Conservation (phyloP, 2,113 vertebrate species). For the Xiphophorus maculatus region DNA sequence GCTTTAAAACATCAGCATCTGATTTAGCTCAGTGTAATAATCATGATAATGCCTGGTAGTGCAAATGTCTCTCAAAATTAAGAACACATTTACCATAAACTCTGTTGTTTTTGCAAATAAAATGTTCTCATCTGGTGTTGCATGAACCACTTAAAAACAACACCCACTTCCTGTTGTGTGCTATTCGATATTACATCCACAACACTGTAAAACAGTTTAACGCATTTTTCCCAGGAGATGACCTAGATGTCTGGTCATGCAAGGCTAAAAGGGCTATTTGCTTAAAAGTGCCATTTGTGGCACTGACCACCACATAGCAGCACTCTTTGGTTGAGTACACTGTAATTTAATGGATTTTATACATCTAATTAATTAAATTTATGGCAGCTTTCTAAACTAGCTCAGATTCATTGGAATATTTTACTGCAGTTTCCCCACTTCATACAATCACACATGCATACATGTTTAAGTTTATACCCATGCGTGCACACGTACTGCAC, state of each 20-base stretch:
- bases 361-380: neutral
- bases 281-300: neutral
- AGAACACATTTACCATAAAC: conserved; percentile 27
- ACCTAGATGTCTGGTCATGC: conserved; percentile 3
- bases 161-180: neutral
- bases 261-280: neutral
- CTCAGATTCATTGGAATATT: conserved; percentile 38
- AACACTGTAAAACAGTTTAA: neutral
- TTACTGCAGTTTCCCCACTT: conserved; percentile 42
- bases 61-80: conserved; percentile 12
- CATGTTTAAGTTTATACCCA: conserved; percentile 17
- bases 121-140: conserved; percentile 18
- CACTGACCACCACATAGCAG: neutral
- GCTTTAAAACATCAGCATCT: conserved; percentile 22
- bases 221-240: neutral
- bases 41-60: conserved; percentile 8
- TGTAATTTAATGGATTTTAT: neutral
- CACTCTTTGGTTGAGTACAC: neutral
- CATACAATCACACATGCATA: conserved; percentile 6
- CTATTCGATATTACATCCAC: conserved; percentile 19
- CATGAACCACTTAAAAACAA: conserved; percentile 7
- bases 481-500: conserved; percentile 20
- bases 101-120: conserved; percentile 20
- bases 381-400: conserved; percentile 19
- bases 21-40: conserved; percentile 14